Conservation (phyloP, 2,888 invertebrate species). For the Charanyca ferruginea region DNA sequence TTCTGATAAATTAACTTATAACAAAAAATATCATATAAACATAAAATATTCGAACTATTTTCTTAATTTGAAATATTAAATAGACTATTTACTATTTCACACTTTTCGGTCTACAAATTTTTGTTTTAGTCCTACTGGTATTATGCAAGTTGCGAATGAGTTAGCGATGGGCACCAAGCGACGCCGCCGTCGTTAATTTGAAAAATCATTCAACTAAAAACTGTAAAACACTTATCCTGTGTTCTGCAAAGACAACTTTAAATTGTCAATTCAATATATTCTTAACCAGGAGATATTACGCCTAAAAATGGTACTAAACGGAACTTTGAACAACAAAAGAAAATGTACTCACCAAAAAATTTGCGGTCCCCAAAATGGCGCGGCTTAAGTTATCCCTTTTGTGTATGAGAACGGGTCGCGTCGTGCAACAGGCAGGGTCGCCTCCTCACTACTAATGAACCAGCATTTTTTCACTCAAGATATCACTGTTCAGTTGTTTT, state of each 20-base stretch:
- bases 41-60: background rate
- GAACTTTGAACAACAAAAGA: conserved; percentile 73
- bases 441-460: conserved; percentile 74
- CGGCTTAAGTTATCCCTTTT: conserved; percentile 62
- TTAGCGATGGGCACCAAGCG: conserved; percentile 14
- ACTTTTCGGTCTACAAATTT: too few species aligned
- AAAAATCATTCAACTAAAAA: conserved; percentile 25
- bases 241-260: conserved; percentile 10
- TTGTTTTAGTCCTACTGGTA: background rate
- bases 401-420: conserved; percentile 40
- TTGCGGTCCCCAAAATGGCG: conserved; percentile 73
- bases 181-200: conserved; percentile 27
- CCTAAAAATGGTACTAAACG: conserved; percentile 37
- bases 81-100: background rate
- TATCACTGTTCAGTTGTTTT: conserved; percentile 74
- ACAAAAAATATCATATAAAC: too few species aligned
- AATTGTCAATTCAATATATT: background rate
- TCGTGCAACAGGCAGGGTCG: conserved; percentile 79
- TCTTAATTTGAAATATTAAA: background rate
- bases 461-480: conserved; percentile 81
- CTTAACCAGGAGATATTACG: conserved; percentile 19
- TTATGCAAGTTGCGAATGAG: conserved; percentile 1
- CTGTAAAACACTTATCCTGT: background rate
- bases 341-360: conserved; percentile 79
- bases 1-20: too few species aligned